Base-by-base conservation (phyloP, 2,888 invertebrate species). In the Tetragonisca angustula region DNA sequence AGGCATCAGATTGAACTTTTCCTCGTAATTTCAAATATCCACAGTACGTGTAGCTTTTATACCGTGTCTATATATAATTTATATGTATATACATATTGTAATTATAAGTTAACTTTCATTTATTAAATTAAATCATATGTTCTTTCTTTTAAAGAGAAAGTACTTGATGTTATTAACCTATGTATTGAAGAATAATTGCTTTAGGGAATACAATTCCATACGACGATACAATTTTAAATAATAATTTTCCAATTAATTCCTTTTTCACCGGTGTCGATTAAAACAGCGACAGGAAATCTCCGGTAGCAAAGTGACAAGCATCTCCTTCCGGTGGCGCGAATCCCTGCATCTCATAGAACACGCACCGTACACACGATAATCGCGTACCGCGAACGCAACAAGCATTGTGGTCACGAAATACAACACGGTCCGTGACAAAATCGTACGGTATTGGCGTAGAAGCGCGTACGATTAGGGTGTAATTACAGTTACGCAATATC, bases 401-500 rank as follows among this genome's bases (percentile, higher is more conserved):
- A 76, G 70, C 50, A 70, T 76, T 70, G 70, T 24, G 61, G 70
- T 70, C 50, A 36, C 70, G 61, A 76, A 70, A 70, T 76, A 70
- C 70, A 70, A 70, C 70, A 52, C 52, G 24, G 24, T 70, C 70
- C 61, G 70, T 61, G 59, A 61, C 76, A 70, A 76, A 76, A 76
- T 70, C 70, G 70, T 70, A 43, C 24, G 15, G 50, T 62, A 70
- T 70, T 70, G 36, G 61, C 32, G 52, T 62, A 61, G 74, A 36
- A 43, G 36, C 50, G 61, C 70, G 50, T 70, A 70, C 70, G 70
- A 70, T 76, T 69, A 76, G 50, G 69, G 50, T 50, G 76, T 69
- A 70, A 76, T 76, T 76, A 76, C 50, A 76, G 17, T 76, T 70
- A 76, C 76, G 61, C 32, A 69, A 70, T 76, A 74, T 52, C 24